Conservation (phyloP, 2,797 vertebrate genomes). For the Phoeniculus purpureus region DNA sequence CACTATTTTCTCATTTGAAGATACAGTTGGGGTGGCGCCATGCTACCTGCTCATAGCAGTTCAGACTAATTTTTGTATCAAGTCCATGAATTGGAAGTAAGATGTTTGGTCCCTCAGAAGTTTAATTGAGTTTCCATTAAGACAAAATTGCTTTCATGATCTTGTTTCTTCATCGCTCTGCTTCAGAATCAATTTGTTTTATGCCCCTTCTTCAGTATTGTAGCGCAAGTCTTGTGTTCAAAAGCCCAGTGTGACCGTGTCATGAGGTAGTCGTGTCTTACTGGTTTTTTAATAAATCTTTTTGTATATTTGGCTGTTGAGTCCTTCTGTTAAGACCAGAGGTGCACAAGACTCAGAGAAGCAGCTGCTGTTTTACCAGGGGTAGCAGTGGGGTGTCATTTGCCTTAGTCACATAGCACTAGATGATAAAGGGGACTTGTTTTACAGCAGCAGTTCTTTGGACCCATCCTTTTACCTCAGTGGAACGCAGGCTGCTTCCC, state of each 20-base stretch:
- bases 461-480: too few relatives aligned
- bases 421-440: background rate
- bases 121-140: conserved; percentile 82
- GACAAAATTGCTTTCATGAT: conserved; percentile 83
- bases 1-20: conserved; percentile 88
- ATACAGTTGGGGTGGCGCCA: conserved; percentile 83
- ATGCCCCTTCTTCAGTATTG: conserved; percentile 76
- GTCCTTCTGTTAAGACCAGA: conserved; percentile 59
- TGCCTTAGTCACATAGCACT: background rate
- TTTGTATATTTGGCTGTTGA: conserved; percentile 80
- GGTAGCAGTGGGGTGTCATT: background rate
- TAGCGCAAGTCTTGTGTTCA: conserved; percentile 84
- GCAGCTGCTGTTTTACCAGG: background rate
- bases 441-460: background rate
- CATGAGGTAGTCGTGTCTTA: conserved; percentile 83
- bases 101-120: conserved; percentile 81
- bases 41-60: conserved; percentile 84
- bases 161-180: conserved; percentile 84
- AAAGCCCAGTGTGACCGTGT: conserved; percentile 83
- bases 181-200: conserved; percentile 81
- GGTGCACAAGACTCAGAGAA: background rate
- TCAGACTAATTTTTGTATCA: conserved; percentile 86
- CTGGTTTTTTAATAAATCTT: conserved; percentile 87
- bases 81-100: conserved; percentile 82
- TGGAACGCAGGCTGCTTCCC: too few relatives aligned